A percentile compares a stretch with the other conserved stretches of the same genome.
Evolutionary conservation across 2,888 invertebrate genomes (phyloP).

Genomic region (Eumerus sabulonum): DNA sequence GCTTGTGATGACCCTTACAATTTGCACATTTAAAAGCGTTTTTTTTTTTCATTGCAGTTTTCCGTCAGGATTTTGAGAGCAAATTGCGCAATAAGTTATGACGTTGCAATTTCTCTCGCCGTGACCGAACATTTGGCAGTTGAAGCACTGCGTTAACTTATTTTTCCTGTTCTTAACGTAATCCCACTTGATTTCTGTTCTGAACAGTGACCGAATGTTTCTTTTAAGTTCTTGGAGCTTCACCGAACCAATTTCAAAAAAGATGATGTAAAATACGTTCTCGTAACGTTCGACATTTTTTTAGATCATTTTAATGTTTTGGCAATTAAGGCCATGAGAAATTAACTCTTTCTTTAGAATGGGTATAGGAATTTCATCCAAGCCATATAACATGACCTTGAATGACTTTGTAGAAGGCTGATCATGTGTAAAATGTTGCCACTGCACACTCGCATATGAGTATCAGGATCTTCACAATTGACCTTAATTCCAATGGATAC

Average conservation of each 20-base stretch:
- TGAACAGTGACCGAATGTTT: too few relatives aligned
- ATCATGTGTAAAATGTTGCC: slow-evolving; percentile 10
- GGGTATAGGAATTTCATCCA: too few relatives aligned
- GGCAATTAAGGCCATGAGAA: slow-evolving; percentile 11
- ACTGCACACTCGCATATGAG: too few relatives aligned
- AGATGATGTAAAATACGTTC: too few relatives aligned
- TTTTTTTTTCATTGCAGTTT: slow-evolving; percentile 2
- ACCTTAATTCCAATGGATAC: slow-evolving; percentile 3
- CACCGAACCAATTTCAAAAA: slow-evolving; percentile 16
- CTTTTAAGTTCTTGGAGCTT: too few relatives aligned
- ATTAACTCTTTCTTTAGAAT: slow-evolving; percentile 10
- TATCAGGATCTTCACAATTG: background rate
- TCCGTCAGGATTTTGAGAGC: background rate
- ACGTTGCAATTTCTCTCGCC: slow-evolving; percentile 10
- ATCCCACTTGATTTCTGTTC: too few relatives aligned
- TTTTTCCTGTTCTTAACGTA: too few relatives aligned
- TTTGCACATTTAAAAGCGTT: too few relatives aligned
- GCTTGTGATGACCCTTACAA: background rate
- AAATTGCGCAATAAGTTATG: slow-evolving; percentile 8
- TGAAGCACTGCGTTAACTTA: too few relatives aligned
- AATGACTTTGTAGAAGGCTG: slow-evolving; percentile 4
- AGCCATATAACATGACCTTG: too few relatives aligned
- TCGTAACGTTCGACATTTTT: too few relatives aligned
- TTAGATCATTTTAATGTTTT: background rate
- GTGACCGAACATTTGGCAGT: background rate